These are phyloP conservation scores for Cephalopachus bancanus DNA, from an alignment of 2,797 vertebrate species.

Conservation along the genomic window DNA sequence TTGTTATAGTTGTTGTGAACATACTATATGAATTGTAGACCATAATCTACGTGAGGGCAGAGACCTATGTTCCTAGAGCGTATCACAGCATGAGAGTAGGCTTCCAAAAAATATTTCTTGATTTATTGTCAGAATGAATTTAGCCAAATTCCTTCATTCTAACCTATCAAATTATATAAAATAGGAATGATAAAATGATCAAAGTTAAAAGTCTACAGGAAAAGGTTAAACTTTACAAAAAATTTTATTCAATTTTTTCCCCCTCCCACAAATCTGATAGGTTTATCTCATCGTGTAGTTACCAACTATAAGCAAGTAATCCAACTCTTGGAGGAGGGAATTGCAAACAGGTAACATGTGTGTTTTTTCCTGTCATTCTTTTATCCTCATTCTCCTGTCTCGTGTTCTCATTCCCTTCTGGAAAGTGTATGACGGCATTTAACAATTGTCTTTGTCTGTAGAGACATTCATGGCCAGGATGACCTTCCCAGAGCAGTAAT, in stretches of 20 bases:
- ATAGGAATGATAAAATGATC: neutral
- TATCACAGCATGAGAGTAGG: neutral
- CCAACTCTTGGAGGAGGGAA: slow-evolving; percentile 95
- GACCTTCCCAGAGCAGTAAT: slow-evolving; percentile 17
- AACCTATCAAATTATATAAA: slow-evolving; percentile 53
- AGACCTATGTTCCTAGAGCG: neutral
- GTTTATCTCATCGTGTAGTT: slow-evolving; percentile 96
- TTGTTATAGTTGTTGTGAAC: neutral
- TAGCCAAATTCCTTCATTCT: slow-evolving; percentile 24
- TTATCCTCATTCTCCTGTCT: neutral
- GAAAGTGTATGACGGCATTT: neutral
- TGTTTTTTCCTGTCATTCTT: slow-evolving; percentile 64
- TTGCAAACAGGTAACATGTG: slow-evolving; percentile 94
- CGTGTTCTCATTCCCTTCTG: neutral
- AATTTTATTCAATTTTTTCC: slow-evolving; percentile 65
- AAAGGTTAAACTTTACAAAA: slow-evolving; percentile 59
- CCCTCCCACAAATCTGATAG: slow-evolving; percentile 87
- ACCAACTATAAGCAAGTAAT: slow-evolving; percentile 96
- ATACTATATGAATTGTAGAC: neutral
- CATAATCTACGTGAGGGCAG: slow-evolving; percentile 24
- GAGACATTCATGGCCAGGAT: neutral
- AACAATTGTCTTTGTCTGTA: neutral
- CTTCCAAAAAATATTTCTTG: slow-evolving; percentile 44
- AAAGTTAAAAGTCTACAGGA: slow-evolving; percentile 13
- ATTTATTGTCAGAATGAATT: slow-evolving; percentile 52